phyloP scores from a whole-genome alignment of 2,888 invertebrate species.

The Agriotes lineatus region DNA sequence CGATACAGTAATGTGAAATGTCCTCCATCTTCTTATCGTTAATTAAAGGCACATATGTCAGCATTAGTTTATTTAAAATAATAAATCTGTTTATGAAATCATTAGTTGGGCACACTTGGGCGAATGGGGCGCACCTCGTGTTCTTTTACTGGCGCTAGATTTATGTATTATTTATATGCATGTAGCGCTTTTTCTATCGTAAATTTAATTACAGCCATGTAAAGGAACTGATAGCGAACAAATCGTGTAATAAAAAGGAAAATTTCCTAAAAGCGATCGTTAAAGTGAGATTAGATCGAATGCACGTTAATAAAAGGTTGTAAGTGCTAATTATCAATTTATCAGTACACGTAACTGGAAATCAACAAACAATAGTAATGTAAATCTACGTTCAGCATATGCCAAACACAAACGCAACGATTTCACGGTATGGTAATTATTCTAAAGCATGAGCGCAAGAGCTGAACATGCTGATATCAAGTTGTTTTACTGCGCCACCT shows the following conservation, averaged over 20 bases:
- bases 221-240: constrained; percentile 5
- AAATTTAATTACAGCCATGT: no score
- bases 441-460: constrained; percentile 54
- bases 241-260: constrained; percentile 29
- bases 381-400: constrained; percentile 45
- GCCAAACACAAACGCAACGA: constrained; percentile 49
- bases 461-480: constrained; percentile 55
- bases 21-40: no score
- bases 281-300: constrained; percentile 31
- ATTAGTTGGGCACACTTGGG: no score
- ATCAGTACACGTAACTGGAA: constrained; percentile 42
- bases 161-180: no score
- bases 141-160: no score
- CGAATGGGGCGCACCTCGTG: no score
- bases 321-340: constrained; percentile 39
- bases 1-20: no score
- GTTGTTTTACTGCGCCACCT: constrained; percentile 57
- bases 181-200: no score
- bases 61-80: no score
- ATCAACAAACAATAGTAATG: constrained; percentile 46
- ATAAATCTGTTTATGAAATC: no score
- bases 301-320: constrained; percentile 28
- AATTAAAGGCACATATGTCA: no score
- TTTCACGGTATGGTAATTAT: constrained; percentile 56
- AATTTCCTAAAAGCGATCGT: constrained; percentile 25